Evolutionary conservation across 2,113 vertebrate genomes (phyloP), one percentile per base, ranked within the genome.

Genomic region (Marcusenius ussheri): DNA sequence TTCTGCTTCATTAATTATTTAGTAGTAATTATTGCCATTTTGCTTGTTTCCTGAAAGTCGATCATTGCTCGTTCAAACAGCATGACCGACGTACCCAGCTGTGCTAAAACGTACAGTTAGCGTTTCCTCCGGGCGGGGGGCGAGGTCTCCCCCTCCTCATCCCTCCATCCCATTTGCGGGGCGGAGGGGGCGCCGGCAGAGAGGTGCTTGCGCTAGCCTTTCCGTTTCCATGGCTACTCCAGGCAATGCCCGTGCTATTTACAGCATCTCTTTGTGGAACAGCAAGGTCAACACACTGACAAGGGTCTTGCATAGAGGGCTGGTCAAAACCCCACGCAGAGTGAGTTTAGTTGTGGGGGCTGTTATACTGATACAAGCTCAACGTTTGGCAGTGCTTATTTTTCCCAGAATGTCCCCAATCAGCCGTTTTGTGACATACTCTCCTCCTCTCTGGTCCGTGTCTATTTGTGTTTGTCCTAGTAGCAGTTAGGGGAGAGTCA

Each of bases 181-280:
- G 80, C 45, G 13, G 51, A 47, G 89, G 24, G 35, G 42, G 39
- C 50, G 6, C 24, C 17, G 42, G 42, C 50, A 89, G 50, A 89
- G 62, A 62, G n/a, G 83, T 42, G 47, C 47, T 62, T 24, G 77
- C 11, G 2, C 24, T 46, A 31, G 80, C 49, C 89, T 93, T 90
- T 88, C 86, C 17, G 94, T 96, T 95, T 91, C 95, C 88, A 95
- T 95, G 94, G 92, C 90, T 90, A 96, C 95, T 89, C 66, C 80
- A 21, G 56, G 58, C 42, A 13, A 53, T 85, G 80, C 31, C 24
- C 27, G 39, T 62, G 89, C 89, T 92, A 90, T 84, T 93, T 93
- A 91, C 93, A 90, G 93, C 85, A 50, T 70, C 11, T 24, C 53
- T 58, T n/a, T 56, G 74, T 51, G 47, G 88, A 83, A 15, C 50